Percentiles rank a stretch among this genome's conserved stretches.
These are phyloP conservation scores for Tringa solitaria DNA, from an alignment of 2,113 vertebrate genomes.

Conservation along the genomic window DNA sequence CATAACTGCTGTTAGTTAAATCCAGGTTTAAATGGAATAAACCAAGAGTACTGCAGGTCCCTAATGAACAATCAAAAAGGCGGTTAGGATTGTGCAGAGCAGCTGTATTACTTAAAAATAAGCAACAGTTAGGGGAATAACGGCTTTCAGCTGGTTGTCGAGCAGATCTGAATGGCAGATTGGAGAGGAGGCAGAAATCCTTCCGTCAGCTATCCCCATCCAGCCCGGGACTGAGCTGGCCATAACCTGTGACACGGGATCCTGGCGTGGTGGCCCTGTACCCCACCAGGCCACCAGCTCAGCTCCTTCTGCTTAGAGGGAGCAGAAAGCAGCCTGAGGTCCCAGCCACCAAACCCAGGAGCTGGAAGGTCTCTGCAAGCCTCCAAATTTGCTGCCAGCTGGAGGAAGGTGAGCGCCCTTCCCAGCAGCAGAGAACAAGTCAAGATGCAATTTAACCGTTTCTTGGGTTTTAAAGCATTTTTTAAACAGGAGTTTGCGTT, in stretches of 20 bases:
- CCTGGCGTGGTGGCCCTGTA: fast-evolving
- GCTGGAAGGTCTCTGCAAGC: neutral
- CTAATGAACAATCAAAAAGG: constrained; percentile 46
- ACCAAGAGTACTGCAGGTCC: constrained; percentile 18
- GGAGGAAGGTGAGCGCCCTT: neutral
- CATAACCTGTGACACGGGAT: neutral
- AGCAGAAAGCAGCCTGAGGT: neutral
- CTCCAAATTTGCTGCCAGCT: neutral
- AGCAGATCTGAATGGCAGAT: neutral
- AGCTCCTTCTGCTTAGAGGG: neutral
- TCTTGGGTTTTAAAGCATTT: neutral
- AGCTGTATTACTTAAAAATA: constrained; percentile 42
- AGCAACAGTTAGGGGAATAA: constrained; percentile 31
- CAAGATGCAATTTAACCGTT: neutral
- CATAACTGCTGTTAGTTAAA: constrained; percentile 24
- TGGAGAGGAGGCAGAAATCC: neutral
- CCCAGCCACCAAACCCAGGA: neutral
- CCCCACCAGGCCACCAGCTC: neutral
- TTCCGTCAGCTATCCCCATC: neutral
- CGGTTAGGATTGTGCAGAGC: constrained; percentile 4
- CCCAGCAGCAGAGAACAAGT: neutral
- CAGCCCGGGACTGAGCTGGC: neutral
- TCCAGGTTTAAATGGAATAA: constrained; percentile 20
- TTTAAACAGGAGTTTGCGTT: neutral
- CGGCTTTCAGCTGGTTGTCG: neutral